phyloP scores from a whole-genome alignment of 2,797 vertebrate species.

The Podargus strigoides region DNA sequence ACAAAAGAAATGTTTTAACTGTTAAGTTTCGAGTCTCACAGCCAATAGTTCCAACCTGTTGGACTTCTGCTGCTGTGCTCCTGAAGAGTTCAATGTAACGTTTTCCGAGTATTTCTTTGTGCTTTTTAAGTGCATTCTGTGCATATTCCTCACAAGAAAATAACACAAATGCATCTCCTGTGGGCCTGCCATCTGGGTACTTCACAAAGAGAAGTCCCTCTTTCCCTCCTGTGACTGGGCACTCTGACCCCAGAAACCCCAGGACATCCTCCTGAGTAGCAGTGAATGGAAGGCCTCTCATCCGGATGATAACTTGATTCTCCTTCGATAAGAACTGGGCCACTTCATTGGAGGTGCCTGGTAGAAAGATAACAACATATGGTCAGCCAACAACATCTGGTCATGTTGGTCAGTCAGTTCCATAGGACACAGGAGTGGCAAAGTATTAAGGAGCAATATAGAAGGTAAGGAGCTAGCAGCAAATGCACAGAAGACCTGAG shows the following conservation, averaged over 20 bases:
- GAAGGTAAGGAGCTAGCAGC: neutral
- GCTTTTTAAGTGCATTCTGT: conserved; percentile 92
- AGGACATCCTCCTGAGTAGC: conserved; percentile 88
- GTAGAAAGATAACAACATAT: neutral
- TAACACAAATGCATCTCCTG: conserved; percentile 93
- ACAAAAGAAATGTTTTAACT: neutral
- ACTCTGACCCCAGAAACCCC: conserved; percentile 87
- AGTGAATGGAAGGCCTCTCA: conserved; percentile 91
- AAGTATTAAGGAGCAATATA: neutral
- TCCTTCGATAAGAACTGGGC: conserved; percentile 95
- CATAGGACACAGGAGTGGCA: neutral
- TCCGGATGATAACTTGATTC: conserved; percentile 94
- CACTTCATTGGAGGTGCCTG: conserved; percentile 95
- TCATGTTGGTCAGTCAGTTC: neutral
- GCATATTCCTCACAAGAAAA: conserved; percentile 96
- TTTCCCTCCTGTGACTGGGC: conserved; percentile 86
- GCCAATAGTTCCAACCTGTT: conserved; percentile 81
- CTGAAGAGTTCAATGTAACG: conserved; percentile 96
- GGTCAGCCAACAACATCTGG: neutral
- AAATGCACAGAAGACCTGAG: neutral
- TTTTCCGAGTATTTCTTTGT: conserved; percentile 96
- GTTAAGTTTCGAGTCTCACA: neutral
- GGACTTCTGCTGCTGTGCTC: conserved; percentile 94
- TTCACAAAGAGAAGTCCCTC: conserved; percentile 96
- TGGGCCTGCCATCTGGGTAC: conserved; percentile 93